Base-by-base conservation (phyloP, 1,140 invertebrate genomes). In the Globodera ellingtonae region DNA sequence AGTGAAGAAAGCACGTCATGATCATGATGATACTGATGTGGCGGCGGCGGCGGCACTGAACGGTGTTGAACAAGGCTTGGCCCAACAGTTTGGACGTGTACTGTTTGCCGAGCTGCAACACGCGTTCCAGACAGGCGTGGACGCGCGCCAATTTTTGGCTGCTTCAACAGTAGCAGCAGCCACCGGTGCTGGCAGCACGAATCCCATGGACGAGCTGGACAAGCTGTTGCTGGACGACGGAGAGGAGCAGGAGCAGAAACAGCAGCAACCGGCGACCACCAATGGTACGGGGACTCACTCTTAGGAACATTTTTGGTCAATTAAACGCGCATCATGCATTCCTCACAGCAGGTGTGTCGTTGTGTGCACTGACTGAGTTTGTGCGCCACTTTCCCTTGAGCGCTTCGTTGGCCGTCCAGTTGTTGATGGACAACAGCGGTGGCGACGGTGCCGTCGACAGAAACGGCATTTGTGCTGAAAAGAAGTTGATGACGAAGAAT, bases 81-180 rank as follows among this genome's bases (percentile, higher is more conserved):
- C 56, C 56, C 56, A 62, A 6, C 56, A 70, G 67, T 70, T 70
- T 70, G 67, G 67, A 10, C 24, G 46, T 44, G 67, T 70, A 21
- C 67, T 70, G 67, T 47, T 70, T 21, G 67, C 67, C 67, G 67
- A 70, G 67, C 6, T 70, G 67, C 67, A 70, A 18, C 35, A 35
- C n/a, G 67, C 67, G 13, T 6, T 70, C 46, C 35, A 70, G 66
- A 44, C 66, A 44, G 66, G 66, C 35, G 66, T 13, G 18, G 8
- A 67, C 9, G 66, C 66, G 66, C 18, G 8, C 9, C n/a, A 13
- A 18, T 67, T 67, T 7, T 21, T 67, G 66, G 66, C 66, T 10
- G 7, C 66, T 7, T 21, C n/a, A 8, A 7, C n/a, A 67, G 9
- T 15, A 18, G 35, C n/a, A 18, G 66, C 18, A 18, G 7, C 66